These are phyloP conservation scores for Lasioglossum malachurum DNA, from an alignment of 2,888 invertebrate species.

Conservation along the genomic window DNA sequence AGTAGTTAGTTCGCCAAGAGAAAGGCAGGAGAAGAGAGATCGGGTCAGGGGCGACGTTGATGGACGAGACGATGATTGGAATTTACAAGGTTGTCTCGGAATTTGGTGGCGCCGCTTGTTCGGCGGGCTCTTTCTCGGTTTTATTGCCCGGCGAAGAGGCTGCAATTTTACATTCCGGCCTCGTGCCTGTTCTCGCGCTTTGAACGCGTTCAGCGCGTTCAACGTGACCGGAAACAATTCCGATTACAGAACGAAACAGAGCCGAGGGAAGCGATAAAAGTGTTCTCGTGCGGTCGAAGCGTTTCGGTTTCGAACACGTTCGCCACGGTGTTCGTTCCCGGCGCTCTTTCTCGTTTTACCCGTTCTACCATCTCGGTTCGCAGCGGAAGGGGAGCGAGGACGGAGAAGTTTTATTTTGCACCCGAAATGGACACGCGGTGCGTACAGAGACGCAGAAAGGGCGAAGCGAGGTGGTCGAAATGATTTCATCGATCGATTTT, in stretches of 20 bases:
- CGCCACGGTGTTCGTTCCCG: not conserved
- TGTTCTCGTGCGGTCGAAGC: constrained; percentile 1
- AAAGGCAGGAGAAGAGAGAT: not conserved
- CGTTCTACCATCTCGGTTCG: not conserved
- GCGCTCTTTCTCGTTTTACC: not conserved
- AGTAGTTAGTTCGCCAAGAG: not conserved
- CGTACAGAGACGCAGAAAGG: not conserved
- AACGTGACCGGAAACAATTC: not conserved
- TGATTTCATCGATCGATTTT: constrained; percentile 51
- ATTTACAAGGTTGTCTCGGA: constrained; percentile 41
- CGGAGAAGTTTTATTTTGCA: constrained; percentile 14
- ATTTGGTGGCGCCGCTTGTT: not conserved
- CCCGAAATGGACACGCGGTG: not conserved
- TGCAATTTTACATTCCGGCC: not conserved
- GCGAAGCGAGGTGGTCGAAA: constrained; percentile 13
- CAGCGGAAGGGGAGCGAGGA: too few relatives aligned
- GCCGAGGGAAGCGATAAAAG: not conserved
- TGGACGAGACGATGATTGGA: constrained; percentile 55
- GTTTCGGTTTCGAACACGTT: not conserved
- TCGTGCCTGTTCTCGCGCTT: not conserved
- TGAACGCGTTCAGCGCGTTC: not conserved
- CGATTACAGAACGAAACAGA: not conserved
- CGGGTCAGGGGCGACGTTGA: constrained; percentile 49
- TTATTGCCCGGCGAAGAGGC: not conserved
- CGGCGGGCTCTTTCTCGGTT: not conserved